Evolutionary conservation across 2,888 invertebrate genomes (phyloP).

Genomic region (Nomada ruficornis): DNA sequence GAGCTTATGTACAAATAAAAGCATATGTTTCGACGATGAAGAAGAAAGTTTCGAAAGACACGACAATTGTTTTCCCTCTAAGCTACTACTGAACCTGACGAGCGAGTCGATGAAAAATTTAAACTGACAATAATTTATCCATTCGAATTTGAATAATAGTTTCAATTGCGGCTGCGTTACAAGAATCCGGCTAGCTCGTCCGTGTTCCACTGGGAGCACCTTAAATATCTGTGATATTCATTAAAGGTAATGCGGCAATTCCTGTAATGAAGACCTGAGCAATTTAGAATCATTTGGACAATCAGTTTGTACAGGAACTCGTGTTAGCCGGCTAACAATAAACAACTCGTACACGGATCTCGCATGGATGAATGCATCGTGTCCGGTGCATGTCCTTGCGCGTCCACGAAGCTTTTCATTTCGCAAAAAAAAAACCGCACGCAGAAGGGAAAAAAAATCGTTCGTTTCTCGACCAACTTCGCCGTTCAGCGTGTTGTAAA

Average conservation of each 20-base stretch:
- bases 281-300: slow-evolving; percentile 51
- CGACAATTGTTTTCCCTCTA: no score
- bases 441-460: background rate
- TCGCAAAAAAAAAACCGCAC: slow-evolving; percentile 46
- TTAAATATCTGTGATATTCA: slow-evolving; percentile 32
- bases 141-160: background rate
- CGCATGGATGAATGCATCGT: slow-evolving; percentile 73
- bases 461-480: background rate
- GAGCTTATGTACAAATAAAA: background rate
- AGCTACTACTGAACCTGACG: no score
- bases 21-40: no score
- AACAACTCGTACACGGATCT: slow-evolving; percentile 48
- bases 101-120: no score
- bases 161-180: background rate
- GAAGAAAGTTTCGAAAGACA: no score
- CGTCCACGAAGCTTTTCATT: slow-evolving; percentile 63
- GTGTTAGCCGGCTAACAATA: slow-evolving; percentile 56
- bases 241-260: slow-evolving; percentile 39
- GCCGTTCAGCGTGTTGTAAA: background rate
- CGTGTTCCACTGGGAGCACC: background rate
- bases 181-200: background rate
- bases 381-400: slow-evolving; percentile 78
- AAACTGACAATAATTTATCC: no score
- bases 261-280: slow-evolving; percentile 27
- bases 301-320: slow-evolving; percentile 51